These are phyloP conservation scores for Melolontha melolontha DNA, from an alignment of 2,888 invertebrate species.

Conservation along the genomic window DNA sequence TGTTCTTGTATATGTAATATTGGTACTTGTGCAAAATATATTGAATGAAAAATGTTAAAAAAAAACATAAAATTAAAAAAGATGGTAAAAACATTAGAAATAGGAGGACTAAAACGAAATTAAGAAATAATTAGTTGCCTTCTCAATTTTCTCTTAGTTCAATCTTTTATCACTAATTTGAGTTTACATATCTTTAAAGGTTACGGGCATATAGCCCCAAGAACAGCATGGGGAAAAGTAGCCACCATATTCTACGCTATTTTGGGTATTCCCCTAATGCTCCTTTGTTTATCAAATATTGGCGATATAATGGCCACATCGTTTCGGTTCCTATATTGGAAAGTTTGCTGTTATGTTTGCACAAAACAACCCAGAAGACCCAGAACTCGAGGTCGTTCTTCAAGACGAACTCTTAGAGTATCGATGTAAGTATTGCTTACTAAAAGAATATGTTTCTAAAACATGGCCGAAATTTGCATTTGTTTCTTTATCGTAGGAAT, in stretches of 20 bases:
- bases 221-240: slow-evolving; percentile 93
- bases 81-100: too few species aligned
- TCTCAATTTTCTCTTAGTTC: too few species aligned
- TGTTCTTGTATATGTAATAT: too few species aligned
- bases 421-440: slow-evolving; percentile 22
- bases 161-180: too few species aligned
- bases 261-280: slow-evolving; percentile 94
- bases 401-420: slow-evolving; percentile 54
- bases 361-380: slow-evolving; percentile 79
- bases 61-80: too few species aligned
- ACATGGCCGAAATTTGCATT: neutral
- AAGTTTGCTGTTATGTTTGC: slow-evolving; percentile 90
- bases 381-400: slow-evolving; percentile 64
- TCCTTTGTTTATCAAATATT: slow-evolving; percentile 93
- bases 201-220: slow-evolving; percentile 95
- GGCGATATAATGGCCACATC: slow-evolving; percentile 95
- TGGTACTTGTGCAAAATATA: too few species aligned
- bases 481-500: slow-evolving; percentile 48
- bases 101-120: too few species aligned
- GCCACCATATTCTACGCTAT: slow-evolving; percentile 97
- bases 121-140: too few species aligned
- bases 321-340: slow-evolving; percentile 94
- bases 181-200: slow-evolving; percentile 75
- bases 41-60: too few species aligned
- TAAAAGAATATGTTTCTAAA: neutral